Evolutionary conservation across 2,113 vertebrate species (phyloP).

Genomic region (Psophia crepitans): DNA sequence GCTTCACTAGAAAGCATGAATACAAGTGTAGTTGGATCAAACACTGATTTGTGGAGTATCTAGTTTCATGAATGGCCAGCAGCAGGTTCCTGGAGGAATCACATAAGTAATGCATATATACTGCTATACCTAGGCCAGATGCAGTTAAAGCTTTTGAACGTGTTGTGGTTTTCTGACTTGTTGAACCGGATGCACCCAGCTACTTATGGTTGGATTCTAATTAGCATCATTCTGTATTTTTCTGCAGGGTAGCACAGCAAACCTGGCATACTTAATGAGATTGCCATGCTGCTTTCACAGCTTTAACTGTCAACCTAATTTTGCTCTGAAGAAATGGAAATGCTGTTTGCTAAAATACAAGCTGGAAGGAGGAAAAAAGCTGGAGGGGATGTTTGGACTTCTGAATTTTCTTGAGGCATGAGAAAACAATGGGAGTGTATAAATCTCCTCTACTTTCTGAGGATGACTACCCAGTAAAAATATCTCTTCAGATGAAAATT

Average conservation of each 20-base stretch:
- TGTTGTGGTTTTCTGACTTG: not conserved
- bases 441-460: not conserved
- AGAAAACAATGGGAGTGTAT: not conserved
- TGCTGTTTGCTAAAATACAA: not conserved
- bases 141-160: not conserved
- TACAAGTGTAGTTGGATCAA: not conserved
- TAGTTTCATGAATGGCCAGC: not conserved
- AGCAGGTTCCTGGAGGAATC: not conserved
- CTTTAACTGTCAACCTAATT: not conserved
- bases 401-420: not conserved
- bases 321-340: not conserved
- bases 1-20: not conserved
- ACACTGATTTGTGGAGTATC: rapidly evolving
- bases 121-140: not conserved
- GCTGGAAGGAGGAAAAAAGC: not conserved
- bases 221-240: not conserved
- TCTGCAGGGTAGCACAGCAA: not conserved
- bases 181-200: not conserved
- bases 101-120: not conserved
- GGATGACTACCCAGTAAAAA: not conserved
- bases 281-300: not conserved
- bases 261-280: not conserved
- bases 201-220: not conserved
- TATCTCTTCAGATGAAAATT: not conserved
- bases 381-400: not conserved